Conservation (phyloP, 1,140 invertebrate species). For the Papilio polytes region DNA sequence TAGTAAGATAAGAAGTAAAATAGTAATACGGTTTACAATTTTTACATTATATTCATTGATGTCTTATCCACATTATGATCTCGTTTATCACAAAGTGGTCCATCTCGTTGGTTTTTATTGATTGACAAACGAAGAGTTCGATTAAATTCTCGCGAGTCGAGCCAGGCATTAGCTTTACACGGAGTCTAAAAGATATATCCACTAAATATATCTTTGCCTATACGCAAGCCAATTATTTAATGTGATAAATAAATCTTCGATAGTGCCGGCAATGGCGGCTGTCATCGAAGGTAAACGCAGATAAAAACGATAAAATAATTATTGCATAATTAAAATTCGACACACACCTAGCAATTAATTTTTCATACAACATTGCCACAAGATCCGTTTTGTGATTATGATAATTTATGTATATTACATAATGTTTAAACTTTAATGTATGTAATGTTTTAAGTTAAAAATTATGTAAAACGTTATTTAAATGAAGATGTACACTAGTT, state of each 20-base stretch:
- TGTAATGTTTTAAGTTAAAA: neutral
- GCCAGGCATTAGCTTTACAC: conserved; percentile 65
- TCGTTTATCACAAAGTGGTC: conserved; percentile 58
- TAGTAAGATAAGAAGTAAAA: neutral
- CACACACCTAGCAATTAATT: conserved; percentile 6
- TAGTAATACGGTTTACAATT: neutral
- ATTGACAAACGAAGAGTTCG: conserved; percentile 78
- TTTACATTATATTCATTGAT: neutral
- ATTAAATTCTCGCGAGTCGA: conserved; percentile 72
- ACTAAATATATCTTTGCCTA: conserved; percentile 52
- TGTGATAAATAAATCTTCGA: conserved; percentile 53
- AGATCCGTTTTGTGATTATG: conserved; percentile 18
- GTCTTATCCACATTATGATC: conserved; percentile 58
- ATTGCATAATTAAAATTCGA: conserved; percentile 29
- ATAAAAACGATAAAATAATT: conserved; percentile 32
- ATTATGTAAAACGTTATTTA: neutral
- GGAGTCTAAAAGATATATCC: conserved; percentile 51
- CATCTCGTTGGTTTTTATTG: conserved; percentile 70
- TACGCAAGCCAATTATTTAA: conserved; percentile 57
- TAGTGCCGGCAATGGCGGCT: conserved; percentile 35
- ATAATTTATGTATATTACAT: conserved; percentile 22
- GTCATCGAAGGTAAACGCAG: conserved; percentile 31
- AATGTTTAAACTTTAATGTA: conserved; percentile 13
- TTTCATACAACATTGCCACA: neutral
- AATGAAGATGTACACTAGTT: neutral